Conservation (phyloP, 2,113 vertebrate genomes). For the Pionites leucogaster region DNA sequence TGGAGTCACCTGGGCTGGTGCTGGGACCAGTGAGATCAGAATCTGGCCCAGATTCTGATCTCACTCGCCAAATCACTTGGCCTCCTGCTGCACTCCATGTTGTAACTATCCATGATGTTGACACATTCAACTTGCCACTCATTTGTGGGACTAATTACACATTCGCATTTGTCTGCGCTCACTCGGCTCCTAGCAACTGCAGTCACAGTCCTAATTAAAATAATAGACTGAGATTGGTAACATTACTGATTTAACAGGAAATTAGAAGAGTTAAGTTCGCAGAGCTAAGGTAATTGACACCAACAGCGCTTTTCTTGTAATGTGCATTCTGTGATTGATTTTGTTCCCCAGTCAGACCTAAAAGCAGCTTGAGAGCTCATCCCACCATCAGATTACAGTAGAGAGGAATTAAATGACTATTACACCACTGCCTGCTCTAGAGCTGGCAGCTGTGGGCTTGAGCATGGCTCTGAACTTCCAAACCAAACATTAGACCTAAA, state of each 20-base stretch:
- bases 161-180: conserved; percentile 69
- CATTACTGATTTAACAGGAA: conserved; percentile 78
- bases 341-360: conserved; percentile 64
- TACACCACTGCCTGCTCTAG: conserved; percentile 37
- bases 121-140: conserved; percentile 68
- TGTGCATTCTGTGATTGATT: conserved; percentile 72
- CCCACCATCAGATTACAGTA: conserved; percentile 64
- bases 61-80: neutral
- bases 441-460: conserved; percentile 26
- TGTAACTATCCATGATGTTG: conserved; percentile 47
- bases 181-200: conserved; percentile 69
- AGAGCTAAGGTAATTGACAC: conserved; percentile 76
- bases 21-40: neutral
- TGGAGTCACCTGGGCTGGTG: neutral
- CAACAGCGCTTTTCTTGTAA: conserved; percentile 72
- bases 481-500: conserved; percentile 48
- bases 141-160: conserved; percentile 69
- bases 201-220: conserved; percentile 77
- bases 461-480: conserved; percentile 11
- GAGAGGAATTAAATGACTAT: conserved; percentile 68
- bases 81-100: conserved; percentile 10
- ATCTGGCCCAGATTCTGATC: neutral
- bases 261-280: conserved; percentile 73
- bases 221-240: conserved; percentile 74
- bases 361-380: conserved; percentile 65